A percentile compares a stretch with the other conserved stretches of the same genome.
phyloP scores from a whole-genome alignment of 1,140 invertebrate genomes.

The Triops cancriformis region DNA sequence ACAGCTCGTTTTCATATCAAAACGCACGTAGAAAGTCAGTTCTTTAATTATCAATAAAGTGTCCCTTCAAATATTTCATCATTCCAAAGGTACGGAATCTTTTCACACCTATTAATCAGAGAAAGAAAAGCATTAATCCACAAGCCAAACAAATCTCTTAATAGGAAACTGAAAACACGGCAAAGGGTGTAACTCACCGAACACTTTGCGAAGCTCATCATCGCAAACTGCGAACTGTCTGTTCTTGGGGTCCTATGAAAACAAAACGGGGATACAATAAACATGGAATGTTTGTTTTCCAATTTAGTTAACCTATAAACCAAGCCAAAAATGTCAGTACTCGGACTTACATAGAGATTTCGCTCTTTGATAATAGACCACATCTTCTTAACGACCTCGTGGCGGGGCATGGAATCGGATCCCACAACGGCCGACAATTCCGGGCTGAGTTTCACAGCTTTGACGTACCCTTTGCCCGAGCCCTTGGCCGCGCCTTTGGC shows the following conservation, averaged over 20 bases:
- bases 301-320: slow-evolving; percentile 17
- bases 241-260: slow-evolving; percentile 72
- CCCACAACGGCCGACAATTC: slow-evolving; percentile 78
- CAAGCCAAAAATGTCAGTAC: too few species aligned
- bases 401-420: slow-evolving; percentile 70
- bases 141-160: not conserved
- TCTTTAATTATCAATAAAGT: slow-evolving; percentile 61
- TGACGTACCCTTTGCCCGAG: slow-evolving; percentile 40
- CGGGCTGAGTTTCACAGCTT: slow-evolving; percentile 72
- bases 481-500: slow-evolving; percentile 31
- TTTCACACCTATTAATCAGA: slow-evolving; percentile 52
- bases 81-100: slow-evolving; percentile 86
- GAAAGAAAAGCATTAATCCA: slow-evolving; percentile 24
- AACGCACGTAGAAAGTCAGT: not conserved
- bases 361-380: slow-evolving; percentile 89
- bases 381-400: slow-evolving; percentile 86
- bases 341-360: slow-evolving; percentile 65
- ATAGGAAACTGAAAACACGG: slow-evolving; percentile 24
- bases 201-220: slow-evolving; percentile 76
- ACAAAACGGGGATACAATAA: slow-evolving; percentile 28
- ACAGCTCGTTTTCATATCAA: slow-evolving; percentile 1
- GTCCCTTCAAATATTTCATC: slow-evolving; percentile 89
- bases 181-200: slow-evolving; percentile 46
- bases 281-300: not conserved
- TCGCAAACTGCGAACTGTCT: slow-evolving; percentile 91